Evolutionary conservation across 2,888 invertebrate species (phyloP).

Genomic region (Nephrotoma guestfalica): DNA sequence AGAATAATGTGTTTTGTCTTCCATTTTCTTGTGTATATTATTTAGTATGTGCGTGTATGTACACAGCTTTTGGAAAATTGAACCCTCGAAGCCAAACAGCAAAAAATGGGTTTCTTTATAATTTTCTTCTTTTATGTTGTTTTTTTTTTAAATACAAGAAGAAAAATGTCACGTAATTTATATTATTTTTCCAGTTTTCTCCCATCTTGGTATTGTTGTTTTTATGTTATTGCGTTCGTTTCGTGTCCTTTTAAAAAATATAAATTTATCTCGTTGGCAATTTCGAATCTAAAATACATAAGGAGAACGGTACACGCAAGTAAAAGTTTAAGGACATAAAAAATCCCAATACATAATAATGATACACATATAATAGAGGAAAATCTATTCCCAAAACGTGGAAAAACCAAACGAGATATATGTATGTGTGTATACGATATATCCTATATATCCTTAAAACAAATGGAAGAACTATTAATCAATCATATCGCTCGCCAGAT

Average conservation of each 20-base stretch:
- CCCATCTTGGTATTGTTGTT: background rate
- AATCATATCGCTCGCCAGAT: background rate
- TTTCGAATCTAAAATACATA: background rate
- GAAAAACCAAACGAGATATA: background rate
- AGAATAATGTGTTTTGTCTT: background rate
- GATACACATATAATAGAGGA: background rate
- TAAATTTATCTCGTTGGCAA: background rate
- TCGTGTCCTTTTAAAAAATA: background rate
- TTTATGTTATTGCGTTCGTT: background rate
- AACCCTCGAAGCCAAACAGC: background rate
- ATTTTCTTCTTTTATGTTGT: background rate
- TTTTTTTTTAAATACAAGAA: background rate
- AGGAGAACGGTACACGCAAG: background rate
- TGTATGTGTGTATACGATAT: background rate
- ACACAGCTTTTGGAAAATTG: background rate
- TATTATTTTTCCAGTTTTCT: background rate
- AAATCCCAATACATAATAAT: background rate
- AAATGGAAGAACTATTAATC: background rate
- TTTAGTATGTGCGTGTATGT: background rate
- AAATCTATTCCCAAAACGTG: background rate
- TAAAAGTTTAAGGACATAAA: background rate
- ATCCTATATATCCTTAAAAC: background rate
- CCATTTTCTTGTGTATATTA: background rate
- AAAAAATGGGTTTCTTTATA: background rate
- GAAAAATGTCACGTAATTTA: background rate